These are phyloP conservation scores for Masnerella sp. DNA, from an alignment of 2,888 invertebrate species.

Conservation along the genomic window DNA sequence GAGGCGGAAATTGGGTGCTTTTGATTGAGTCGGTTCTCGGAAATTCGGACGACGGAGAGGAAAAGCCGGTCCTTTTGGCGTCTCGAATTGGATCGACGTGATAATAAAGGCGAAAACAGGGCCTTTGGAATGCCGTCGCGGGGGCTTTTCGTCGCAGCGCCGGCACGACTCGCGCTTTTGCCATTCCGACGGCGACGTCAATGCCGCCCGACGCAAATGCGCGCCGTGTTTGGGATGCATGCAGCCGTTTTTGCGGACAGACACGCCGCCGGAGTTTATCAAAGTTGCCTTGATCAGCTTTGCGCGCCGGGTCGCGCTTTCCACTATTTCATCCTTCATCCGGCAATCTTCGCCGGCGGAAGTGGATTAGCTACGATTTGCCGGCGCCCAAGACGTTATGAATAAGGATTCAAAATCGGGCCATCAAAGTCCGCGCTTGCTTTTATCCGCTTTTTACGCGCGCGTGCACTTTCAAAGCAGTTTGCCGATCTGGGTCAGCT, in stretches of 20 bases:
- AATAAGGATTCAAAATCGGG: too few relatives aligned
- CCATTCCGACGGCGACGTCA: slow-evolving; percentile 14
- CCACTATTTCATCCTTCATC: slow-evolving; percentile 15
- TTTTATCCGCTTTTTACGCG: too few relatives aligned
- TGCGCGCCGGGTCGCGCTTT: slow-evolving; percentile 1
- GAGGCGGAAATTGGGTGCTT: too few relatives aligned
- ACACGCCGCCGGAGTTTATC: slow-evolving; percentile 35
- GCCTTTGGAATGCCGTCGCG: slow-evolving; percentile 29
- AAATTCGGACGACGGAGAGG: too few relatives aligned
- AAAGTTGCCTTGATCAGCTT: slow-evolving; percentile 44
- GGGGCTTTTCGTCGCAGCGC: slow-evolving; percentile 10
- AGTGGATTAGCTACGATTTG: slow-evolving; percentile 6
- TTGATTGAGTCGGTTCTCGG: too few relatives aligned
- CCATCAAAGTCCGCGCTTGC: too few relatives aligned
- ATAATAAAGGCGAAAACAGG: slow-evolving; percentile 40
- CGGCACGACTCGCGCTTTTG: slow-evolving; percentile 19
- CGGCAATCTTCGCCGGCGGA: slow-evolving; percentile 1
- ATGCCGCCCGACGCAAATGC: slow-evolving; percentile 21
- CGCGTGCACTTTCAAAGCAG: too few relatives aligned
- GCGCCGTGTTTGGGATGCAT: slow-evolving; percentile 25
- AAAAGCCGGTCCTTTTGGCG: slow-evolving; percentile 8
- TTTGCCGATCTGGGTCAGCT: too few relatives aligned
- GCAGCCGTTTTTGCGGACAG: slow-evolving; percentile 31
- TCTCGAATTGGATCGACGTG: slow-evolving; percentile 23
- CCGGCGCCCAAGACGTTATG: too few relatives aligned